Conservation (phyloP, 1,140 invertebrate species). For the Brachionus rubens region DNA sequence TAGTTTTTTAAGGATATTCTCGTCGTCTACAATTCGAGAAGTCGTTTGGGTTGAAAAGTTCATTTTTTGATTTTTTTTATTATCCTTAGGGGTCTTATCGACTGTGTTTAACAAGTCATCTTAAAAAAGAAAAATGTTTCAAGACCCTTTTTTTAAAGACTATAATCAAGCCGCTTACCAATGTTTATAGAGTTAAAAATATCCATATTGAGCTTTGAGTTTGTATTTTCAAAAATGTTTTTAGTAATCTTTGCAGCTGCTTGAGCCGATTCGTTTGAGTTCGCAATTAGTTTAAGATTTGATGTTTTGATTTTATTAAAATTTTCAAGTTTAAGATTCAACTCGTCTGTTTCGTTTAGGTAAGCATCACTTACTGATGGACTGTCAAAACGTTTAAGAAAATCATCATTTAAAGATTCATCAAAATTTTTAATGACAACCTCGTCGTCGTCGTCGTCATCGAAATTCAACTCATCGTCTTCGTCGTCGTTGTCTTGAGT, state of each 20-base stretch:
- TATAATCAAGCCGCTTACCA: background rate
- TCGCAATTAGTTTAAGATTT: background rate
- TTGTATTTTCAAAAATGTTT: conserved; percentile 14
- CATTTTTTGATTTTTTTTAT: background rate
- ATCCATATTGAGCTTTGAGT: conserved; percentile 21
- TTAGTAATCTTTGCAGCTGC: background rate
- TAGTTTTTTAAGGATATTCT: conserved; percentile 20
- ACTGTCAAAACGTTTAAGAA: background rate
- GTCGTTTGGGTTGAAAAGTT: background rate
- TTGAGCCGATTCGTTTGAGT: conserved; percentile 8
- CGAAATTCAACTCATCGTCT: background rate
- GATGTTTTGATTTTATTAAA: conserved; percentile 29
- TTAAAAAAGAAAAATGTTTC: background rate
- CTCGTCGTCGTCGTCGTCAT: background rate
- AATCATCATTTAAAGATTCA: background rate
- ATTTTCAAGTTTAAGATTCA: background rate
- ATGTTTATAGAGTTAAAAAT: conserved; percentile 29
- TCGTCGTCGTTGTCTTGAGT: background rate
- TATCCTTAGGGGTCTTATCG: background rate
- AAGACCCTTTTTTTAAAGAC: background rate
- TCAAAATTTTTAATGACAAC: background rate
- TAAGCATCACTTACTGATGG: background rate
- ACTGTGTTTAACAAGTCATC: conserved; percentile 5
- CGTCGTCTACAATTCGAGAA: background rate
- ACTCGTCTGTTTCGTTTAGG: background rate